These are phyloP conservation scores for Hirtodrosophila confusa DNA, from an alignment of 2,888 invertebrate species.

Conservation along the genomic window DNA sequence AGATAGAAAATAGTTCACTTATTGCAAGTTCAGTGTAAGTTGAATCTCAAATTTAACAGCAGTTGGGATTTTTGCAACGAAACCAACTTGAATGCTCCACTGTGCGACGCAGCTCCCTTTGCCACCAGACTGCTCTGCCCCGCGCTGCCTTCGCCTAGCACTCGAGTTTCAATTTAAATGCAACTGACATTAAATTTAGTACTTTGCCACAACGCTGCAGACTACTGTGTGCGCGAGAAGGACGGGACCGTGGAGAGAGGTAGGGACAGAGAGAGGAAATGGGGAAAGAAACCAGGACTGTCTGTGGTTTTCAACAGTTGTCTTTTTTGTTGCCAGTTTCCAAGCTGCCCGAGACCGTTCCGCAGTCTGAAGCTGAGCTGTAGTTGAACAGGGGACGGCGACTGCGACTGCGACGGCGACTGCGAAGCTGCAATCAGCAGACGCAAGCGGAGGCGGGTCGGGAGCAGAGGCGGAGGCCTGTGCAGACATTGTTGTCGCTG, in stretches of 20 bases:
- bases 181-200: conserved; percentile 80
- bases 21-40: too few species aligned
- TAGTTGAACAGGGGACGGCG: conserved; percentile 29
- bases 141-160: conserved; percentile 14
- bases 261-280: not conserved
- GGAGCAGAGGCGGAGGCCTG: conserved; percentile 15
- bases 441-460: conserved; percentile 2
- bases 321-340: conserved; percentile 20
- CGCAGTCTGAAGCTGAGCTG: conserved; percentile 46
- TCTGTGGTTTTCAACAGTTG: conserved; percentile 26
- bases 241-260: not conserved
- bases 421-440: conserved; percentile 24
- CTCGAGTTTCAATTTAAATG: conserved; percentile 77
- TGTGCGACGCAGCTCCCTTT: too few species aligned
- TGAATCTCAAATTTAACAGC: too few species aligned
- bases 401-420: conserved; percentile 4
- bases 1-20: too few species aligned
- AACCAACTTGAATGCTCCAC: too few species aligned
- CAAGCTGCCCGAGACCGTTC: conserved; percentile 39
- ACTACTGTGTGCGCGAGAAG: conserved; percentile 51
- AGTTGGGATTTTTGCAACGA: too few species aligned
- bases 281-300: conserved; percentile 14
- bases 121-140: not conserved
- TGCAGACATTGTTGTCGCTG: conserved; percentile 73
- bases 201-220: conserved; percentile 66